Percentiles rank a stretch among this genome's conserved stretches.
Evolutionary conservation across 2,888 invertebrate genomes (phyloP).

Genomic region (Tetragnatha montana): DNA sequence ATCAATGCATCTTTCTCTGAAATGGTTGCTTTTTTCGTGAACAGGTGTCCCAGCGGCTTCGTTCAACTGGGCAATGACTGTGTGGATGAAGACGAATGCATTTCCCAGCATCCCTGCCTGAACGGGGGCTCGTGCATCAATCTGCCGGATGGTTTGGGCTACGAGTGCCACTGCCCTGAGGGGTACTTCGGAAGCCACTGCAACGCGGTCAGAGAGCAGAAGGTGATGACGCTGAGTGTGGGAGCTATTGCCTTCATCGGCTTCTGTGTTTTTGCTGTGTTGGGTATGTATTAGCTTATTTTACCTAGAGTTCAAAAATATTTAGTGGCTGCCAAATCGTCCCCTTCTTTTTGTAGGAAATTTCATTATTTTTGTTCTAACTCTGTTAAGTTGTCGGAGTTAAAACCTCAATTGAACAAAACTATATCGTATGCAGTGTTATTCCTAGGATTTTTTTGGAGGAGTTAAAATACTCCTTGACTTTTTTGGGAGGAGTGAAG

Average conservation of each 20-base stretch:
- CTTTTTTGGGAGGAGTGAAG: too few species aligned
- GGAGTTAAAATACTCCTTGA: too few species aligned
- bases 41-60: conserved; percentile 67
- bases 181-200: conserved; percentile 73
- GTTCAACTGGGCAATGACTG: conserved; percentile 69
- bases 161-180: conserved; percentile 71
- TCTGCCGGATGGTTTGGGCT: conserved; percentile 70
- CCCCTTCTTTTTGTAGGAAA: too few species aligned
- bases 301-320: too few species aligned
- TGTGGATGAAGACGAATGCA: conserved; percentile 73
- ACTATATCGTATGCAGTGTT: too few species aligned
- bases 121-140: conserved; percentile 97
- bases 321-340: too few species aligned
- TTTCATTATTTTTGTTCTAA: too few species aligned
- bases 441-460: too few species aligned
- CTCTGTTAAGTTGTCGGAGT: too few species aligned
- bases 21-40: background rate
- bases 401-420: too few species aligned
- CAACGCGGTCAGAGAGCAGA: conserved; percentile 73
- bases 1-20: background rate
- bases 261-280: conserved; percentile 88
- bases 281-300: conserved; percentile 81
- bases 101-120: conserved; percentile 80
- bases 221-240: conserved; percentile 75
- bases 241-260: conserved; percentile 88